A percentile compares a stretch with the other conserved stretches of the same genome.
Evolutionary conservation across 23 tunicate species (phyloP).

Genomic region (Botrylloides violaceus): DNA sequence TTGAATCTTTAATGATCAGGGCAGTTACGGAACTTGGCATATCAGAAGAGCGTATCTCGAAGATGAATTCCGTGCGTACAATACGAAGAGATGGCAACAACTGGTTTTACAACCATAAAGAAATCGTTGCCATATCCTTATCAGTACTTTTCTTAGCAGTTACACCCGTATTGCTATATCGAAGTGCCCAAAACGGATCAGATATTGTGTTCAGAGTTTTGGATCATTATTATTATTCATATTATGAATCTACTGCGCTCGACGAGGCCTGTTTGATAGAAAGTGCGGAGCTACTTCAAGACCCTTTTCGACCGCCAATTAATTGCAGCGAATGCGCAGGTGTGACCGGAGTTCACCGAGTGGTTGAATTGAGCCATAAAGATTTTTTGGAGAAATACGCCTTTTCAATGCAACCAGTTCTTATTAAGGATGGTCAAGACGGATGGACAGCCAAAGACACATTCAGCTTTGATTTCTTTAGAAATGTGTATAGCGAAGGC

Average conservation of each 20-base stretch:
- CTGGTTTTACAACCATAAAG: slow-evolving; percentile 18
- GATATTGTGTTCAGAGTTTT: neutral
- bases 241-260: slow-evolving; percentile 1
- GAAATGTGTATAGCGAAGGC: slow-evolving; percentile 37
- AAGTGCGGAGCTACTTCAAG: slow-evolving; percentile 27
- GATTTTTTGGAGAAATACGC: slow-evolving; percentile 74
- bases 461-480: slow-evolving; percentile 62
- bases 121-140: slow-evolving; percentile 10
- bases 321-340: slow-evolving; percentile 54
- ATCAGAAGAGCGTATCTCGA: slow-evolving; percentile 34
- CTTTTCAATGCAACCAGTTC: slow-evolving; percentile 80
- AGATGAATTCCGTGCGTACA: slow-evolving; percentile 28
- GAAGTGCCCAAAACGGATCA: slow-evolving; percentile 23
- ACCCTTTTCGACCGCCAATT: slow-evolving; percentile 67
- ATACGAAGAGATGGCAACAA: slow-evolving; percentile 27
- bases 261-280: slow-evolving; percentile 27
- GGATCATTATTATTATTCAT: neutral
- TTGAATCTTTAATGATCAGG: slow-evolving; percentile 36
- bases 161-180: slow-evolving; percentile 28
- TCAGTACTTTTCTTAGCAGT: slow-evolving; percentile 29
- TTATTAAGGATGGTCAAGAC: slow-evolving; percentile 75
- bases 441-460: slow-evolving; percentile 72
- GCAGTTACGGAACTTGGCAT: slow-evolving; percentile 41
- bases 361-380: slow-evolving; percentile 34
- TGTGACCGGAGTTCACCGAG: slow-evolving; percentile 41